Base-by-base conservation (phyloP, 37 sponge, comb jelly and placozoan species). In the Spongia lamella region DNA sequence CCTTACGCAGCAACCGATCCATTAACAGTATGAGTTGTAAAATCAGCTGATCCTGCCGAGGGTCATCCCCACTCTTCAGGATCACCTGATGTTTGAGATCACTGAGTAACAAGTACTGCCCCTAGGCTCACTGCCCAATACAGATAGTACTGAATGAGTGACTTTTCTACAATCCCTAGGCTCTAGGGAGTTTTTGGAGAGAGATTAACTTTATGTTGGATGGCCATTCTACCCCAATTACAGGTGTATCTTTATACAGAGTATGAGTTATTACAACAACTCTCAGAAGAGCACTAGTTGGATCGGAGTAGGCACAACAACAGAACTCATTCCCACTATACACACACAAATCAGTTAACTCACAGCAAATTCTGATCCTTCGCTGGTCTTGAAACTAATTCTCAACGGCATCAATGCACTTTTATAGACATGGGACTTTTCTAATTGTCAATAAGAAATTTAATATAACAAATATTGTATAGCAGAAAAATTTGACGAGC, bases 41-140 rank as follows among this genome's bases (percentile, higher is more conserved):
- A 36, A 98, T 85, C 54, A 98, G 80, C 91, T 98, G 93, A 63
- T 98, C 99, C 68, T 98, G 95, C 29, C 99, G 74, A 37, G 95
- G 81, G 40, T 98, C 99, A 66, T 98, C 99, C 15, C 95, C 95
- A 27, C 73, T 60, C 76, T 98, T 98, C 75, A 98, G 89, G 63
- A 98, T 98, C 66, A 89, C 85, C 90, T 92, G 51, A 1, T 26
- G 78, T 31, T 21, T 9, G 53, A 16, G 57, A 25, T 3, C 75
- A 54, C 13, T 73, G 30, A 6, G 36, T 16, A 3, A 69, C 22
- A 37, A 47, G 49, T 43, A 43, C 47, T 13, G 9, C 47, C 47
- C 9, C 7, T 43, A 43, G 47, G 9, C 9, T 13, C 9, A 43
- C 7, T 43, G 9, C 47, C 9, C 47, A 5, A 13, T 13, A 43